Percentiles rank a stretch among this genome's conserved stretches.
Conservation (phyloP, 2,888 invertebrate species). For the Stenurella melanura region DNA sequence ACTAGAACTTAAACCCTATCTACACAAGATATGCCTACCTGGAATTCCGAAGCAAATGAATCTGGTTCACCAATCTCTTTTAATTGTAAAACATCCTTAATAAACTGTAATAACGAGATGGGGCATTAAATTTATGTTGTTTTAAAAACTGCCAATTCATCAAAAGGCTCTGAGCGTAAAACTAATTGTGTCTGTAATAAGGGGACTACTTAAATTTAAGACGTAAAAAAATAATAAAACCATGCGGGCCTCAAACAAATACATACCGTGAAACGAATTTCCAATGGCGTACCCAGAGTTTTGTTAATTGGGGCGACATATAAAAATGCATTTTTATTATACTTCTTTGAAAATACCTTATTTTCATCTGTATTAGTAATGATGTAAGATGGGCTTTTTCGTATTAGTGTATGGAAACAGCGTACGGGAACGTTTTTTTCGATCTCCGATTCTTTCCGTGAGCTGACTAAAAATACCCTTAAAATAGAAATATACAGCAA, state of each 20-base stretch:
- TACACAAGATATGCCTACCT: neutral
- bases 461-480: too few relatives aligned
- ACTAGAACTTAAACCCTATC: too few relatives aligned
- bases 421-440: too few relatives aligned
- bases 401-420: too few relatives aligned
- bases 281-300: conserved; percentile 2
- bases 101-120: conserved; percentile 21
- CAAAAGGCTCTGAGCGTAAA: conserved; percentile 29
- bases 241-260: conserved; percentile 36
- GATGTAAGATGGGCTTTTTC: too few relatives aligned
- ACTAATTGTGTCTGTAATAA: conserved; percentile 37
- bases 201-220: conserved; percentile 34
- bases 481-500: too few relatives aligned
- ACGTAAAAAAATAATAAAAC: conserved; percentile 35
- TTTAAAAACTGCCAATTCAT: conserved; percentile 30
- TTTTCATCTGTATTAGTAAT: too few relatives aligned
- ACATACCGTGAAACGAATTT: conserved; percentile 29
- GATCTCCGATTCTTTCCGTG: too few relatives aligned
- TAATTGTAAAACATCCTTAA: conserved; percentile 9
- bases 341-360: too few relatives aligned
- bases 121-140: conserved; percentile 24
- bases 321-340: too few relatives aligned
- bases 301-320: neutral
- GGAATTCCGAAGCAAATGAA: neutral
- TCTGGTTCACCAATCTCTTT: conserved; percentile 9